Base-by-base conservation (phyloP, 64 coral and sea anemone species). In the Pocillopora damicornis region DNA sequence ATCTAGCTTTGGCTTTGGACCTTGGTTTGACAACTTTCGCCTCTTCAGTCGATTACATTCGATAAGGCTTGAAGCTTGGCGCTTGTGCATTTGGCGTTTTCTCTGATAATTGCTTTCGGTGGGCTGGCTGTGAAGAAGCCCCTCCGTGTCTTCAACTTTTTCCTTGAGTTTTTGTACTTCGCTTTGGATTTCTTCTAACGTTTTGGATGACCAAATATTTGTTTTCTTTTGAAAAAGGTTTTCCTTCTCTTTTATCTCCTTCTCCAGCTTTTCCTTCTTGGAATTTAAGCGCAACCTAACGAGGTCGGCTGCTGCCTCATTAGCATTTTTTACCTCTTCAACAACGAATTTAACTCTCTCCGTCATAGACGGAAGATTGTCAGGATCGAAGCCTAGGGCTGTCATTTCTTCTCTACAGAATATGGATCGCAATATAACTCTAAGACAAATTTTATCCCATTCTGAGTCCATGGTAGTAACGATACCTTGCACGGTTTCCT, bases 401-500 rank as follows among this genome's bases (percentile, higher is more conserved):
- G 60, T 12, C 85, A 87, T 87, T 75, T 87, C 67, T 82, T 76
- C 59, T 76, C 86, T 77, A 37, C 74, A 88, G 13, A 38, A 88
- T 76, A 88, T 77, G 75, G 86, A 88, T 88, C 59, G 86, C 60
- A 88, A 61, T 60, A 88, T 37, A 9, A 88, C 86, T 77, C 86
- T 88, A 76, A 88, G 86, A 34, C 86, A 88, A 63, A 76, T 61
- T 77, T 76, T 79, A 76, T 88, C 87, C 87, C 75, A 78, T 63
- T 78, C 87, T 11, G 75, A 78, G 36, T 89, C 88, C 88, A 89
- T 89, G 60, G 77, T 89, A 73, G 88, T 35, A 38, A 89, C n/a
- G 20, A 89, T 89, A 56, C 88, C 88, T 59, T 89, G 88, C 22
- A 89, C n/a, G 64, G 65, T 89, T 58, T 89, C 88, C 77, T 89